Evolutionary conservation across 2,113 vertebrate species (phyloP), one percentile per base, ranked within the genome.

Genomic region (Tautogolabrus adspersus): DNA sequence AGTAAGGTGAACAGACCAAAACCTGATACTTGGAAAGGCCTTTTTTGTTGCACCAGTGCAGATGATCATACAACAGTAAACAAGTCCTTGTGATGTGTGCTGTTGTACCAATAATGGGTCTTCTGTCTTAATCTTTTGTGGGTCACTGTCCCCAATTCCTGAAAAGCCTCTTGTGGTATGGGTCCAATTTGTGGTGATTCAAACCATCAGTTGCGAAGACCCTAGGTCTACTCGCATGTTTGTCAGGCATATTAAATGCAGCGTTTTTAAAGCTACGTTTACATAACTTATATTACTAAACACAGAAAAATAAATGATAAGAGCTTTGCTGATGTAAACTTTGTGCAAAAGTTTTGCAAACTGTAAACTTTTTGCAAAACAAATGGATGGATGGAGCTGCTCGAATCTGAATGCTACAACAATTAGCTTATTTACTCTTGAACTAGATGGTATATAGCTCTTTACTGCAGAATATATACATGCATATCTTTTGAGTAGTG

Each of bases 21-120:
- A 66, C 11, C 18, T 4, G 1, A 42, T 42, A 26, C 51, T 66
- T 59, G 56, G 46, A 18, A 55, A 44, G 57, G 21, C 2, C 18
- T n/a, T 23, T 1, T 59, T 11, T 63, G 47, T 67, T 65, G 70
- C 78, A 71, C 51, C 55, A 70, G 64, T 54, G 34, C 16, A 78
- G 57, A 61, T 66, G 42, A 77, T 57, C 42, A 51, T 70, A 68
- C 58, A 23, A 30, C 51, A 77, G 59, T 54, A 81, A 81, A 58
- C 8, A 10, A 49, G 30, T 55, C 38, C 51, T 40, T 71, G 51
- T 72, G 57, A 75, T 68, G 54, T 46, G 65, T 13, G 34, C 71
- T 77, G 26, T 21, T 77, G 26, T 21, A 21, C 37, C 44, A 21
- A 64, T 72, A 66, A 79, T 55, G 34, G 15, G 54, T 52, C 72